Percentiles rank a stretch among this genome's conserved stretches.
phyloP scores from a whole-genome alignment of 2,113 vertebrate species.

The Thermophis baileyi region DNA sequence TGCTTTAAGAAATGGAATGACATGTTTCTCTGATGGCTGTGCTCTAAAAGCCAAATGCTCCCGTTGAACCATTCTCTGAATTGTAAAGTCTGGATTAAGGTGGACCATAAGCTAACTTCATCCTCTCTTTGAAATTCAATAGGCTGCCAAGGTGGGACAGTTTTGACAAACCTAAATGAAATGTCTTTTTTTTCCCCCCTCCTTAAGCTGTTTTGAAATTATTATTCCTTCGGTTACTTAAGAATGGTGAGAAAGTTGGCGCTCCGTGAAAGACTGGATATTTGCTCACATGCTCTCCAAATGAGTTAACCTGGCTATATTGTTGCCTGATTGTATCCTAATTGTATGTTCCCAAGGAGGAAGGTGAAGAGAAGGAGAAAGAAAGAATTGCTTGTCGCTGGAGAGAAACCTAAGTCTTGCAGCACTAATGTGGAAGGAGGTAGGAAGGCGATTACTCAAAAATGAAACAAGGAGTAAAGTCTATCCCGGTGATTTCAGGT shows the following conservation, averaged over 20 bases:
- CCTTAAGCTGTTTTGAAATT: constrained; percentile 32
- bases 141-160: constrained; percentile 42
- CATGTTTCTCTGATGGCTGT: constrained; percentile 5
- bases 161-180: constrained; percentile 42
- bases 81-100: constrained; percentile 27
- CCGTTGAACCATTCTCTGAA: constrained; percentile 30
- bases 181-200: not conserved
- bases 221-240: constrained; percentile 56
- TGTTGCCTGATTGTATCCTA: constrained; percentile 14
- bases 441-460: not conserved
- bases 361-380: not conserved
- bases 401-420: not conserved
- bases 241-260: constrained; percentile 54
- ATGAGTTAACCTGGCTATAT: constrained; percentile 40
- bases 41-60: constrained; percentile 43
- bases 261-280: constrained; percentile 14
- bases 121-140: constrained; percentile 57
- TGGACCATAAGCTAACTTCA: constrained; percentile 47
- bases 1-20: not conserved
- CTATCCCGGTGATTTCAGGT: not conserved
- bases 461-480: not conserved
- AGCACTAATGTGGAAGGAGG: not conserved
- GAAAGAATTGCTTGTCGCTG: not conserved
- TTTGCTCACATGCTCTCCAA: constrained; percentile 35
- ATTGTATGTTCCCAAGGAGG: not conserved